Conservation (phyloP, 1,140 invertebrate species). For the Yoshiicerus persimilis region DNA sequence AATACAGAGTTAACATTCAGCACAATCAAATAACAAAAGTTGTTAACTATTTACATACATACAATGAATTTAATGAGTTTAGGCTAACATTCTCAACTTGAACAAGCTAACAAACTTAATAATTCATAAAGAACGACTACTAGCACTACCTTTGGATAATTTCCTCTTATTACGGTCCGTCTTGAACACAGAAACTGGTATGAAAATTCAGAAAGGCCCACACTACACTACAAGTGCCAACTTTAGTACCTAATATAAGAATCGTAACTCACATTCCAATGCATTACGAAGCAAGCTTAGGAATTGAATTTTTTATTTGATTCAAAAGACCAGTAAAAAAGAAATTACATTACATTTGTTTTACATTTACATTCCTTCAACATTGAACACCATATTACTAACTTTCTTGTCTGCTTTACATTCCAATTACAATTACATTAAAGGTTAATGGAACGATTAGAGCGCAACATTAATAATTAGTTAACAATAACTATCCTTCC, state of each 20-base stretch:
- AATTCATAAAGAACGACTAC: neutral
- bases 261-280: too few relatives aligned
- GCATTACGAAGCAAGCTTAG: neutral
- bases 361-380: neutral
- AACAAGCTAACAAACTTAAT: neutral
- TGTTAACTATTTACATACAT: neutral
- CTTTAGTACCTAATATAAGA: neutral
- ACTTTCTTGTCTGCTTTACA: neutral
- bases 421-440: too few relatives aligned
- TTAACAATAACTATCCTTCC: neutral
- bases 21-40: neutral
- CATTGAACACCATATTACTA: neutral
- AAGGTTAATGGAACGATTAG: neutral
- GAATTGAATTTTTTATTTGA: neutral
- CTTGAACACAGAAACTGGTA: neutral
- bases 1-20: slow-evolving; percentile 10
- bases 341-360: neutral
- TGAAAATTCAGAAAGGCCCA: neutral
- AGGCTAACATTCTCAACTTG: neutral
- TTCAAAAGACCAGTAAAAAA: neutral
- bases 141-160: neutral
- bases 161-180: neutral
- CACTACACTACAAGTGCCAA: neutral
- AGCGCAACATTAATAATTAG: neutral
- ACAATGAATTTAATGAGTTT: neutral